Percentiles rank a stretch among this genome's conserved stretches.
These are phyloP conservation scores for Carettochelys insculpta DNA, from an alignment of 2,113 vertebrate species.

Conservation along the genomic window DNA sequence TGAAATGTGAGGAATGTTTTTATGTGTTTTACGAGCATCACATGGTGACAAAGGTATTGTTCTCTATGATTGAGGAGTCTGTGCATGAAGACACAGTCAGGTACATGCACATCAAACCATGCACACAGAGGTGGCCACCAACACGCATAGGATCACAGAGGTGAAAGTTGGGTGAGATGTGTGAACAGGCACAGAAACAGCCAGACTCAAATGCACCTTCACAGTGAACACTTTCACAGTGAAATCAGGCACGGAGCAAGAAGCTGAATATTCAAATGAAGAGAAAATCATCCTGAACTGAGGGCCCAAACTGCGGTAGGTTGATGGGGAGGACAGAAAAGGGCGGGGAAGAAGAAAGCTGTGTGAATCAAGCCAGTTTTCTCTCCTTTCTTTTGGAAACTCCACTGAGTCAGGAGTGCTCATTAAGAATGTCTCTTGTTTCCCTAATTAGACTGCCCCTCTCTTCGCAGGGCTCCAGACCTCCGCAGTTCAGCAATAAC, in stretches of 20 bases:
- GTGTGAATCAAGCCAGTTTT: constrained; percentile 44
- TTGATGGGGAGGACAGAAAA: constrained; percentile 77
- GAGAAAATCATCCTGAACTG: background rate
- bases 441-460: constrained; percentile 81
- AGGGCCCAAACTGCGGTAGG: constrained; percentile 81
- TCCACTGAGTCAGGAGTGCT: constrained; percentile 62
- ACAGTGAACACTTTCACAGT: background rate
- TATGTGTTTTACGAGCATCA: background rate
- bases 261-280: constrained; percentile 41
- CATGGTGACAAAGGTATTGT: background rate
- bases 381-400: constrained; percentile 77
- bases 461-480: constrained; percentile 63
- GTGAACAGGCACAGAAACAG: background rate
- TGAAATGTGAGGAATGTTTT: background rate
- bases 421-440: constrained; percentile 84
- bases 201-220: background rate
- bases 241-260: background rate
- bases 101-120: background rate
- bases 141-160: background rate
- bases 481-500: constrained; percentile 54
- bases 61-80: background rate
- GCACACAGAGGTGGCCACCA: background rate
- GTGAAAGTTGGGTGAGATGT: background rate
- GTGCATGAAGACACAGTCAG: background rate
- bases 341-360: constrained; percentile 48